A percentile compares a stretch with the other conserved stretches of the same genome.
phyloP scores from a whole-genome alignment of 2,113 vertebrate genomes.

The Oxyruncus cristatus region DNA sequence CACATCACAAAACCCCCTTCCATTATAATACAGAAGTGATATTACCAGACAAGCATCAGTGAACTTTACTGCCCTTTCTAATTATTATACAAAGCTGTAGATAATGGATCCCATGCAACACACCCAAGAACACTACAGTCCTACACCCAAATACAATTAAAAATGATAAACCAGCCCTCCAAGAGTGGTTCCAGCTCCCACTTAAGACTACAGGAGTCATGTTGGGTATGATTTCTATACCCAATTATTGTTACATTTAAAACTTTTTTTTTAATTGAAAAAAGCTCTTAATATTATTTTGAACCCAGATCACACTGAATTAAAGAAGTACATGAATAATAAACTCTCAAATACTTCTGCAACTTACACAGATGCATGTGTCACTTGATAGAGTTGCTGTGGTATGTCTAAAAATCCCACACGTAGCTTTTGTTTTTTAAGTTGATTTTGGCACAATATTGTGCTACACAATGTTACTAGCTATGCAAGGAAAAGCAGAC shows the following conservation, averaged over 20 bases:
- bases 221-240: conserved; percentile 74
- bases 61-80: conserved; percentile 83
- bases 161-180: conserved; percentile 74
- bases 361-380: conserved; percentile 70
- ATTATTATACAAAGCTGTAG: conserved; percentile 83
- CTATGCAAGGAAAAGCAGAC: conserved; percentile 64
- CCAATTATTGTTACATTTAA: conserved; percentile 64
- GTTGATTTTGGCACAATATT: conserved; percentile 61
- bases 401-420: conserved; percentile 10
- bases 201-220: conserved; percentile 73
- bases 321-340: conserved; percentile 68
- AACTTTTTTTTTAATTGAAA: background rate
- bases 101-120: conserved; percentile 87
- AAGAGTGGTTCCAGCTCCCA: conserved; percentile 75
- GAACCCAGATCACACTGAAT: conserved; percentile 69
- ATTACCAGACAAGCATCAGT: conserved; percentile 82
- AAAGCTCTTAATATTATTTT: conserved; percentile 63
- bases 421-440: conserved; percentile 63
- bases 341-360: conserved; percentile 68
- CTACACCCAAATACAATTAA: conserved; percentile 77
- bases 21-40: conserved; percentile 82
- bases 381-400: conserved; percentile 53
- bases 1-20: conserved; percentile 77
- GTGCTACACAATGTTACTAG: conserved; percentile 65
- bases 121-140: conserved; percentile 84